Evolutionary conservation across 2,888 invertebrate species (phyloP).

Genomic region (Sminthurinus aureus): DNA sequence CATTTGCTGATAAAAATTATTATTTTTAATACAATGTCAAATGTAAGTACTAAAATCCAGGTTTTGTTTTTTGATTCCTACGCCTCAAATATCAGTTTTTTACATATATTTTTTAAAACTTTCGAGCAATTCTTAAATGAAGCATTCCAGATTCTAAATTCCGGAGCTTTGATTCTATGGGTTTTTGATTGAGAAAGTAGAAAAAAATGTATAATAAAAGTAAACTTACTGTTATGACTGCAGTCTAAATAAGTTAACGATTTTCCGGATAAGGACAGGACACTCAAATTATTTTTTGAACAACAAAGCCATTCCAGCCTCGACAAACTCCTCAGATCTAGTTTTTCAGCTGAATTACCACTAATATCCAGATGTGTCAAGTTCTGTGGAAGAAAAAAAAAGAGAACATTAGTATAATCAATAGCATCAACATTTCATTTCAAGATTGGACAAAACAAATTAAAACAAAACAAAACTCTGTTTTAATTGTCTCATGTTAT

Average conservation of each 20-base stretch:
- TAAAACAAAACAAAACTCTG: no score
- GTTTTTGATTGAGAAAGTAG: background rate
- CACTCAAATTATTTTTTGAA: slow-evolving; percentile 77
- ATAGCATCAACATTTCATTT: no score
- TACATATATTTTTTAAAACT: background rate
- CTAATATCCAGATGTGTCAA: slow-evolving; percentile 75
- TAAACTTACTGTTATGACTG: slow-evolving; percentile 78
- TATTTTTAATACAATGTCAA: no score
- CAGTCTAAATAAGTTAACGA: slow-evolving; percentile 78
- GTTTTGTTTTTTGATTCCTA: no score
- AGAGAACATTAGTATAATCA: no score
- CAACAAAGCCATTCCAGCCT: slow-evolving; percentile 80
- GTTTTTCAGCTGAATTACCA: slow-evolving; percentile 81
- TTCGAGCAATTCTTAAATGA: background rate
- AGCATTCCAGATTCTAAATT: background rate
- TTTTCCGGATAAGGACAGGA: slow-evolving; percentile 80
- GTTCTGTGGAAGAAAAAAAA: slow-evolving; percentile 47
- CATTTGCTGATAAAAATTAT: no score
- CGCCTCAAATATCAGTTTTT: background rate
- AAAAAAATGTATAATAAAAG: background rate
- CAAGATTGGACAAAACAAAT: no score
- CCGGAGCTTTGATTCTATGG: background rate
- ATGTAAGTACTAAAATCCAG: no score
- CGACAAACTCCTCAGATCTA: slow-evolving; percentile 81
- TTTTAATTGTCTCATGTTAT: no score